These are phyloP conservation scores for Antheraea yamamai DNA, from an alignment of 2,888 invertebrate genomes.

Conservation along the genomic window DNA sequence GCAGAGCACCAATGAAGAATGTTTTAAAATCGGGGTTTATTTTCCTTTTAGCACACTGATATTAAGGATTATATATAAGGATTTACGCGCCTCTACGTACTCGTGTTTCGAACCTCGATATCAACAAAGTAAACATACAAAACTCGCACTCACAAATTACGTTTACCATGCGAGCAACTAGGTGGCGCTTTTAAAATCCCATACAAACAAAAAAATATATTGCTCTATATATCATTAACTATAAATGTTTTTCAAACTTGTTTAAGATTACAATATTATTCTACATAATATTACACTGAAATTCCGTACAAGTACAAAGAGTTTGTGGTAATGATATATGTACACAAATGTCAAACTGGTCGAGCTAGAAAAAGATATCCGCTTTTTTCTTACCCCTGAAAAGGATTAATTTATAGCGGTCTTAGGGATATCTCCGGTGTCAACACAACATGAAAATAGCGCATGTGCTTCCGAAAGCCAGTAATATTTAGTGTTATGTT, in stretches of 20 bases:
- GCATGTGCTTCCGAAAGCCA: slow-evolving; percentile 2
- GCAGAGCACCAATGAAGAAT: too few relatives aligned
- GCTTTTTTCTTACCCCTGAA: slow-evolving; percentile 19
- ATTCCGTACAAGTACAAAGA: not conserved
- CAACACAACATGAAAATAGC: slow-evolving; percentile 13
- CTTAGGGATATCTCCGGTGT: slow-evolving; percentile 38
- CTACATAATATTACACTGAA: not conserved
- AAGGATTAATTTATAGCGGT: slow-evolving; percentile 52
- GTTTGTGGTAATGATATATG: not conserved
- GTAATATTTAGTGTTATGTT: slow-evolving; percentile 1
- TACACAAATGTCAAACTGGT: slow-evolving; percentile 20
- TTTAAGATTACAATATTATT: not conserved
- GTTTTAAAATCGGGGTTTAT: too few relatives aligned
- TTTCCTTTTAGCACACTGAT: too few relatives aligned
- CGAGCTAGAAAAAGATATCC: slow-evolving; percentile 34
- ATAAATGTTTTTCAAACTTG: not conserved
- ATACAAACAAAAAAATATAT: too few relatives aligned
- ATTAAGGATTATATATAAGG: too few relatives aligned
- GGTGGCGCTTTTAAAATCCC: too few relatives aligned
- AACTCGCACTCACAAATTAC: too few relatives aligned
- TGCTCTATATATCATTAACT: too few relatives aligned
- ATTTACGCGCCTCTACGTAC: too few relatives aligned
- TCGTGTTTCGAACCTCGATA: too few relatives aligned
- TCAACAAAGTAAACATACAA: too few relatives aligned
- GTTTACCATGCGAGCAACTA: too few relatives aligned